Conservation (phyloP, 92 coral and sea anemone species). For the Ricordea florida region DNA sequence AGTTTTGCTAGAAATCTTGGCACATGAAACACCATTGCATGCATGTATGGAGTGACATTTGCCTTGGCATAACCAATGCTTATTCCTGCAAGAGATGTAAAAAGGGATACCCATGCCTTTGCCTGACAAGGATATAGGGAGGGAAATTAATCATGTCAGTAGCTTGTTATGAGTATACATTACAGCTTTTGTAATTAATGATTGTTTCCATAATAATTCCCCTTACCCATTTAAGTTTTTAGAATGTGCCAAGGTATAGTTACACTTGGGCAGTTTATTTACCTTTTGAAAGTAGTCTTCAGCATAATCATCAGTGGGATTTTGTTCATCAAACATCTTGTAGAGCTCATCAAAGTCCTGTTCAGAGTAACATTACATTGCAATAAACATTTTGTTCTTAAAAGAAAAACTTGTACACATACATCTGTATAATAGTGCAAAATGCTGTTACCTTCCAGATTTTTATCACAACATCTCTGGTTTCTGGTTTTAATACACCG, state of each 20-base stretch:
- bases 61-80: conserved; percentile 21
- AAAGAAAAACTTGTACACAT: too few relatives aligned
- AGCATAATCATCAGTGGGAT: conserved; percentile 46
- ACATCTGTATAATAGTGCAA: too few relatives aligned
- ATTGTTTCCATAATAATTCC: too few relatives aligned
- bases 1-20: conserved; percentile 51
- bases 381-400: background rate
- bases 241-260: background rate
- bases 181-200: background rate
- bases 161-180: background rate
- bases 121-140: conserved; percentile 5
- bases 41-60: conserved; percentile 62
- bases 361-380: background rate
- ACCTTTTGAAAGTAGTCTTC: conserved; percentile 17
- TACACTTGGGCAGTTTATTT: background rate
- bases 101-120: conserved; percentile 9
- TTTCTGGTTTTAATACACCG: conserved; percentile 1
- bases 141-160: background rate
- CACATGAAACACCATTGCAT: conserved; percentile 63
- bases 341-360: conserved; percentile 59
- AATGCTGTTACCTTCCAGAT: conserved; percentile 64
- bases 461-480: conserved; percentile 28
- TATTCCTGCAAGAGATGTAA: conserved; percentile 26
- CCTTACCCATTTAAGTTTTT: too few relatives aligned
- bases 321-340: background rate